Conservation (phyloP, 1,140 invertebrate species). For the Platorchestia sp. region DNA sequence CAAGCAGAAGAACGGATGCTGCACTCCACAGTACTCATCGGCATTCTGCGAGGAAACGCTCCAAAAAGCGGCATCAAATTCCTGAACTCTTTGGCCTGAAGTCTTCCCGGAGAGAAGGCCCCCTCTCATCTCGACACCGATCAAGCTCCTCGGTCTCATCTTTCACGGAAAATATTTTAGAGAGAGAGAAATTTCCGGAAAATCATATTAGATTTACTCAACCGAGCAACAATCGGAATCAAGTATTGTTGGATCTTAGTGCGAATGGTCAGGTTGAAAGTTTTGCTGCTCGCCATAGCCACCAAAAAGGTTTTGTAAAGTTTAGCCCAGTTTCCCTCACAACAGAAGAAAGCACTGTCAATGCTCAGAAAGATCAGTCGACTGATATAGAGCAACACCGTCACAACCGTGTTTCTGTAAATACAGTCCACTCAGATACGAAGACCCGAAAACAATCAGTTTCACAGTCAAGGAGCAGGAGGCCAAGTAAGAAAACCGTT, state of each 20-base stretch:
- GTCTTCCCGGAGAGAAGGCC: not conserved
- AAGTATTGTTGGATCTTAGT: not conserved
- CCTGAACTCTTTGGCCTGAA: not conserved
- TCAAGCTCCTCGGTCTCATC: not conserved
- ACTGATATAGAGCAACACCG: not conserved
- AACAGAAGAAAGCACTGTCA: not conserved
- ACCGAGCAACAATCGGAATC: not conserved
- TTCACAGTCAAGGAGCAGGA: constrained; percentile 1
- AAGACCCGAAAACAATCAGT: constrained; percentile 5
- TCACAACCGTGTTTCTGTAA: not conserved
- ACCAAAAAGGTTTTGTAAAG: not conserved
- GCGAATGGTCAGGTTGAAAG: not conserved
- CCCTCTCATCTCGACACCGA: not conserved
- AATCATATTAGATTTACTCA: not conserved
- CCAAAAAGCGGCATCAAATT: constrained; percentile 33
- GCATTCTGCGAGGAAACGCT: constrained; percentile 38
- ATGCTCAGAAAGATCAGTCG: not conserved
- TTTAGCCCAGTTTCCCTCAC: not conserved
- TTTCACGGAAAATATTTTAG: not conserved
- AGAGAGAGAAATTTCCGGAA: not conserved
- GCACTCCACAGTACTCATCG: constrained; percentile 40
- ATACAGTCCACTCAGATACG: not conserved
- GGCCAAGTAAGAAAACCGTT: constrained; percentile 26
- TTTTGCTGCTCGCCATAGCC: too few relatives aligned
- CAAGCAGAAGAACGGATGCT: constrained; percentile 36